Conservation (phyloP, 2,888 invertebrate genomes). For the Podotricha telesiphe region DNA sequence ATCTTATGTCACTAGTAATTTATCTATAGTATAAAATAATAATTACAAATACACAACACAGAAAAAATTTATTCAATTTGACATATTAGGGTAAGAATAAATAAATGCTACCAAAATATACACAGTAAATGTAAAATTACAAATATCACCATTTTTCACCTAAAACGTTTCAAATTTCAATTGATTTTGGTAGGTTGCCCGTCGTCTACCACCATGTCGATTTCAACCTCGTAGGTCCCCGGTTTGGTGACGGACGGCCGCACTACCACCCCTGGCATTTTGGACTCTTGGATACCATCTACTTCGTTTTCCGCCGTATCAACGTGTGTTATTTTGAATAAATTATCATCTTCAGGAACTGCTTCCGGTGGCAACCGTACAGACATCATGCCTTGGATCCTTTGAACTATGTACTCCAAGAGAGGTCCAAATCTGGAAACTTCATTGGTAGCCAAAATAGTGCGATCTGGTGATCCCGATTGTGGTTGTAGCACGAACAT, state of each 20-base stretch:
- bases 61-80: slow-evolving; percentile 57
- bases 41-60: slow-evolving; percentile 40
- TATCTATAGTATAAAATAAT: not conserved
- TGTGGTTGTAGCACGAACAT: slow-evolving; percentile 73
- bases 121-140: slow-evolving; percentile 52
- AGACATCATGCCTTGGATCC: slow-evolving; percentile 87
- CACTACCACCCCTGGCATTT: slow-evolving; percentile 70
- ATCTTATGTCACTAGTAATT: not conserved
- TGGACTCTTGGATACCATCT: slow-evolving; percentile 72
- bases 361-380: slow-evolving; percentile 84
- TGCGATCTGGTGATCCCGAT: slow-evolving; percentile 63
- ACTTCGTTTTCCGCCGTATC: slow-evolving; percentile 77
- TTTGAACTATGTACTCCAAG: slow-evolving; percentile 87
- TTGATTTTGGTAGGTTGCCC: slow-evolving; percentile 63
- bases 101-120: slow-evolving; percentile 53
- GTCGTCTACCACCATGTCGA: slow-evolving; percentile 73
- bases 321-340: slow-evolving; percentile 52
- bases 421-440: slow-evolving; percentile 86
- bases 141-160: slow-evolving; percentile 40
- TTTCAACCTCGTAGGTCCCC: slow-evolving; percentile 73
- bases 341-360: slow-evolving; percentile 56
- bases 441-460: slow-evolving; percentile 66
- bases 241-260: slow-evolving; percentile 70
- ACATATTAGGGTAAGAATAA: slow-evolving; percentile 71
- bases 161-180: slow-evolving; percentile 30